Base-by-base conservation (phyloP, 1,140 invertebrate genomes). In the Phymorhynchus buccinoides region DNA sequence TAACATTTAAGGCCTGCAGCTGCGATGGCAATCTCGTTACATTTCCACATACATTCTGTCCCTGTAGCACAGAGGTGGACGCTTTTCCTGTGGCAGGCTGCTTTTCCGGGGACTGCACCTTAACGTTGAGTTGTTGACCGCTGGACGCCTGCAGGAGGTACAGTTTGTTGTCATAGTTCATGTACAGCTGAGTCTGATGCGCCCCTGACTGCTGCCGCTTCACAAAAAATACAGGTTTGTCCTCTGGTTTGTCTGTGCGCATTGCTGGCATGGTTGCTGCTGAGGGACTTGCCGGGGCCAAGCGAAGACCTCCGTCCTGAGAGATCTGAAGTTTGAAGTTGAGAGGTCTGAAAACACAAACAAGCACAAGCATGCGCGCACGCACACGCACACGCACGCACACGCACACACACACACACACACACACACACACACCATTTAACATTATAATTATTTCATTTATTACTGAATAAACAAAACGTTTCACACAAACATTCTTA, bases 321-420 rank as follows among this genome's bases (percentile, higher is more conserved):
- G 44, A 32, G 16, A 79, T 79, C 77, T 79, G 41, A 18, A 79
- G 44, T 39, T 48, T 79, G 41, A 56, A 48, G 77, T 56, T 79
- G 37, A 56, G 41, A n/a, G 77, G 77, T 30, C 77, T 79, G 77
- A 30, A 79, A 75, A 71, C 66, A 71, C 9, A n/a, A 37, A 75
- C 71, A 75, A 75, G 12, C 32, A 3, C 71, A 37, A 22, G n/a
- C 62, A 2, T 2, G n/a, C 62, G n/a, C 62, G n/a, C 62, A 0
- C 62, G n/a, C 62, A n/a, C 27, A 27, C 62, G n/a, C 48, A 52
- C 48, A 52, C 48, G 22, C 48, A 52, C 22, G 22, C 9, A n/a
- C n/a, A n/a, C n/a, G n/a, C n/a, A 52, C 9, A 52, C 48, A 52
- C 9, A 52, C 48, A 52, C 9, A 52, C 48, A 52, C 9, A 52